A percentile compares a stretch with the other conserved stretches of the same genome.
These are phyloP conservation scores for Procambarus clarkii DNA, from an alignment of 1,140 invertebrate genomes.

Conservation along the genomic window DNA sequence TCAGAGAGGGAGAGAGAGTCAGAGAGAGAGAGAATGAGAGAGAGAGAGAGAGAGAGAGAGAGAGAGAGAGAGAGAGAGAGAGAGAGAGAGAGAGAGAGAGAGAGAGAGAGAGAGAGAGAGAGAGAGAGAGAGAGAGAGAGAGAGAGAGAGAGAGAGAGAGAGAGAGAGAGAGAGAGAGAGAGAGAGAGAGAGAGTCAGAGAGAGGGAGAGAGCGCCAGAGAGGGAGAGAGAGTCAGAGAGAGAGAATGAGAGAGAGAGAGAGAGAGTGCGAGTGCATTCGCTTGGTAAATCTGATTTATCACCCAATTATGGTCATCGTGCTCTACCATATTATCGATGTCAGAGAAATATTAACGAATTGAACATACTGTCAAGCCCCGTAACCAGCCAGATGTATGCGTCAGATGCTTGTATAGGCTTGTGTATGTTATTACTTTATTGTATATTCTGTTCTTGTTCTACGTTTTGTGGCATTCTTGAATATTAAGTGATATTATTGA, in stretches of 20 bases:
- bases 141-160: slow-evolving; percentile 1
- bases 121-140: neutral
- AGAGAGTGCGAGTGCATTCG: neutral
- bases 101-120: neutral
- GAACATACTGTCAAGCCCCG: too few species aligned
- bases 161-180: neutral
- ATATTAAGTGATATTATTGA: too few species aligned
- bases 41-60: slow-evolving; percentile 9
- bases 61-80: neutral
- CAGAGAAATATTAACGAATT: too few species aligned
- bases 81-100: neutral
- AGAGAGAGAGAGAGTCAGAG: neutral
- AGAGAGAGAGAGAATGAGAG: slow-evolving; percentile 12
- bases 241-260: slow-evolving; percentile 15
- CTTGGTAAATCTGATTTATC: too few species aligned
- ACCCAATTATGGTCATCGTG: too few species aligned
- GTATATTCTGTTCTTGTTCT: too few species aligned
- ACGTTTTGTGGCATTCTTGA: too few species aligned
- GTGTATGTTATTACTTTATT: too few species aligned
- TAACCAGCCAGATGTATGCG: too few species aligned
- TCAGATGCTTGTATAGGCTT: too few species aligned
- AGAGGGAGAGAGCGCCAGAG: neutral
- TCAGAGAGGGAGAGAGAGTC: neutral
- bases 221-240: neutral
- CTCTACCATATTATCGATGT: too few species aligned